Percentiles rank a stretch among this genome's conserved stretches.
These are phyloP conservation scores for Gallinago stenura DNA, from an alignment of 2,797 vertebrate genomes.

Conservation along the genomic window DNA sequence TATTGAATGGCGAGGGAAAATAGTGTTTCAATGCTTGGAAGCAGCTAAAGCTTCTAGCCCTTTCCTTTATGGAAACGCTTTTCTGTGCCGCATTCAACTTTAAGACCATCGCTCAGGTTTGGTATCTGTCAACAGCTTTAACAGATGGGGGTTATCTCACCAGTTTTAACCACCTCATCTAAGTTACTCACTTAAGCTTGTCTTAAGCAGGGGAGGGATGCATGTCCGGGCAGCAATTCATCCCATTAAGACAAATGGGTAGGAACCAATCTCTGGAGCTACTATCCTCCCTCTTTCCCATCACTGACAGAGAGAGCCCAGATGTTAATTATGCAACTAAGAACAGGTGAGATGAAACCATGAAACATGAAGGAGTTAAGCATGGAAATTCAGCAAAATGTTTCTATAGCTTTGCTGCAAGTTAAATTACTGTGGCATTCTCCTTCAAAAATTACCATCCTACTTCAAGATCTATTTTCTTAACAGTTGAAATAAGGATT, in stretches of 20 bases:
- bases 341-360: not conserved
- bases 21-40: not conserved
- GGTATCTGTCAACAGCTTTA: not conserved
- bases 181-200: not conserved
- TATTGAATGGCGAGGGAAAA: not conserved
- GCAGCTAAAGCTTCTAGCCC: not conserved
- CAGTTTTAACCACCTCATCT: not conserved
- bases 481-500: not conserved
- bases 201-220: not conserved
- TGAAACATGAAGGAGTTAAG: accelerated
- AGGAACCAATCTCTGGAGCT: not conserved
- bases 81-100: not conserved
- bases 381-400: not conserved
- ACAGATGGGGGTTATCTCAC: not conserved
- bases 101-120: not conserved
- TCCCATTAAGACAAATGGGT: not conserved
- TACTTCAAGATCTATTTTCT: not conserved
- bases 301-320: not conserved
- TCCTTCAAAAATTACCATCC: not conserved
- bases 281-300: not conserved
- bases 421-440: not conserved
- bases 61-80: not conserved
- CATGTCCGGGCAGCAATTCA: not conserved
- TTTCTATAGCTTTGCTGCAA: not conserved
- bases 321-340: not conserved